phyloP scores from a whole-genome alignment of 2,113 vertebrate genomes.

The Barnardius zonarius region DNA sequence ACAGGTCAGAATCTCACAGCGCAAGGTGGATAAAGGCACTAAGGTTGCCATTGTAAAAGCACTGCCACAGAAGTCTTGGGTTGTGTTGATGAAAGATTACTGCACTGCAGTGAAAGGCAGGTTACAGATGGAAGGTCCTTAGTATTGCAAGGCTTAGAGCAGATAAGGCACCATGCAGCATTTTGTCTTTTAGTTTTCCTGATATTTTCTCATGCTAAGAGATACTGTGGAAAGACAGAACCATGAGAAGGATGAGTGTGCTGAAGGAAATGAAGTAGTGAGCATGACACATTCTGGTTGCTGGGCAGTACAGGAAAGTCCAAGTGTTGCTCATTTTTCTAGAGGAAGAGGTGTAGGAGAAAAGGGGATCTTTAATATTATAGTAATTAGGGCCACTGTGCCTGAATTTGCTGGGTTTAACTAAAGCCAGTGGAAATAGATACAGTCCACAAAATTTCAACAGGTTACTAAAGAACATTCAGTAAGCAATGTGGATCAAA shows the following conservation, averaged over 20 bases:
- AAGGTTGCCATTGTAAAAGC: neutral
- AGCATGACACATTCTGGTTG: fast-evolving
- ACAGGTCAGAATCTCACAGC: neutral
- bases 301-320: fast-evolving
- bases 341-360: neutral
- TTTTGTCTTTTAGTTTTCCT: neutral
- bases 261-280: neutral
- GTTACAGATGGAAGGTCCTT: neutral
- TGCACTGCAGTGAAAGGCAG: neutral
- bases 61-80: fast-evolving
- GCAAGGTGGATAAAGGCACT: neutral
- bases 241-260: neutral
- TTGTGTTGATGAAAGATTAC: neutral
- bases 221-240: neutral
- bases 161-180: fast-evolving
- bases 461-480: neutral
- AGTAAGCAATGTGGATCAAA: neutral
- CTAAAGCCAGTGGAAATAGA: neutral
- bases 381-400: neutral
- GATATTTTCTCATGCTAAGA: neutral
- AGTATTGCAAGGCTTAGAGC: neutral
- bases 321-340: neutral
- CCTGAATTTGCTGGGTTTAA: neutral
- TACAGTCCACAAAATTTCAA: neutral
- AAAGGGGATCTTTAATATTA: neutral